Base-by-base conservation (phyloP, 2,113 vertebrate genomes). In the Chionis minor region DNA sequence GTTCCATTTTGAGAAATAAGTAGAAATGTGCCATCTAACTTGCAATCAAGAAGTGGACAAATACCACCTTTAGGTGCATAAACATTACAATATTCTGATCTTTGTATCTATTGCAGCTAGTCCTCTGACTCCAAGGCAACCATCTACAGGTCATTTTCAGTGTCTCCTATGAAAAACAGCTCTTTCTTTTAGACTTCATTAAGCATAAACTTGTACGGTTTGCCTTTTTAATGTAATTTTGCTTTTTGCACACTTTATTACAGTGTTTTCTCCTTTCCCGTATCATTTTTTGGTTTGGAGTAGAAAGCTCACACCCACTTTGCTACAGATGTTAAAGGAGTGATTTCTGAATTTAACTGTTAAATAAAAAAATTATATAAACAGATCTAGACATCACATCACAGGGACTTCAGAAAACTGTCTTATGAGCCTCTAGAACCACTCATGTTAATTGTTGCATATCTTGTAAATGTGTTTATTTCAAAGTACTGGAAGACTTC, bases 381-480 rank as follows among this genome's bases (percentile, higher is more conserved):
- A 95, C 92, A 95, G 71, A 90, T 86, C 63, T 84, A 59, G 63
- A 70, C 72, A 63, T 92, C 91, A 73, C 42, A 73, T 93, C 54
- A 7, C 13, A 83, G 80, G 63, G 83, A 70, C 63, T 74, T 86
- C 19, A 63, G 26, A 94, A 72, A 94, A 62, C 86, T 92, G 88
- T 94, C 83, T 92, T 55, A 70, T 77, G 86, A 94, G 28, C 83
- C 59, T 96, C 90, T 94, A 94, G 91, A 94, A 81, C 63, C 88
- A 94, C 88, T 95, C 80, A 81, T 59, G 83, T 71, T 96, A 94
- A 96, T 94, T 89, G 65, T 92, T 92, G 32, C 55, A 18, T 95
- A 78, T 84, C 86, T 92, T 95, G 67, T 94, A 95, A 95, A 84
- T 94, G 69, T 86, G 55, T 84, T 94, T 96, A 84, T 94, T 96